Evolutionary conservation across 2,888 invertebrate genomes (phyloP), one percentile per base, ranked within the genome.

Genomic region (Eueremaeus valkanovi): DNA sequence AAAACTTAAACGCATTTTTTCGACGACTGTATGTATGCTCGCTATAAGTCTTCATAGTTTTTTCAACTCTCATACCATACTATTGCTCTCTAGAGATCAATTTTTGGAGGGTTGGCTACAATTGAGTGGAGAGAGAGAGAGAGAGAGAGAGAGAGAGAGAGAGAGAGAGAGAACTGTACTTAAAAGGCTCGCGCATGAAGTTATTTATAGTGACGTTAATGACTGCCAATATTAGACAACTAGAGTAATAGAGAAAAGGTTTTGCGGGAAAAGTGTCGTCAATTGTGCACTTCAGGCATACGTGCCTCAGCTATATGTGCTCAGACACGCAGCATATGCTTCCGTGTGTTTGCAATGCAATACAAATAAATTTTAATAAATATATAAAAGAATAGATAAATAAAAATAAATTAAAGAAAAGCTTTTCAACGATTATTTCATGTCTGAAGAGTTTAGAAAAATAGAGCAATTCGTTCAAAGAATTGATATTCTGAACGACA

Each of bases 121-220:
- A 33, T 72, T 45, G 72, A 72, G 40, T 36, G 21, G 31, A n/a
- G 45, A 51, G 33, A 42, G 72, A 11, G 40, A 49, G 70, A 36
- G 70, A 70, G 3, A 11, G 45, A 45, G 45, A 21, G 72, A 66
- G 68, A 27, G 68, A 21, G 70, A 36, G 45, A 51, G 68, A 68
- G 27, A 27, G 27, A 68, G 27, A 68, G 29, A 42, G 21, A 27
- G 21, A 27, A 33, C 24, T 24, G 33, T 24, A 16, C 21, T 72
- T 51, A 72, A 51, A 72, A 21, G 49, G 31, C 63, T 66, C 36
- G 36, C 16, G 21, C n/a, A 66, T 66, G 63, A 42, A 70, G 70
- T 70, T 70, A 70, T 70, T 70, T 70, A 70, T 70, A 24, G 70
- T 70, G 70, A 70, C 70, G 42, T 42, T 70, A 70, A 70, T 70